Conservation (phyloP, 2,888 invertebrate genomes). For the Synergus gifuensis region DNA sequence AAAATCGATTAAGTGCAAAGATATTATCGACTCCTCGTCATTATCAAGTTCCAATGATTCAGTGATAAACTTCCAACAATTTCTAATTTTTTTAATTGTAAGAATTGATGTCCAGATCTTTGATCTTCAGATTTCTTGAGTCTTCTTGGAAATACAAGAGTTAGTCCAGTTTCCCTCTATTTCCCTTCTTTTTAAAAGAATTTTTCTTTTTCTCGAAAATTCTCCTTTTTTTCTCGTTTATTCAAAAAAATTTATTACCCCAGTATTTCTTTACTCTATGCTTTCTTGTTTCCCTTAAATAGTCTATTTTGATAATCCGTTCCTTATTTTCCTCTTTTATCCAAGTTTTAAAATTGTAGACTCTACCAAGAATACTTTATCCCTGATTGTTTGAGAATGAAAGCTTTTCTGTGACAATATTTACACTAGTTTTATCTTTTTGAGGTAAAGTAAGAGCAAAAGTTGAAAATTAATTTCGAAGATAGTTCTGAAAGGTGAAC, state of each 20-base stretch:
- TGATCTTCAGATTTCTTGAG: background rate
- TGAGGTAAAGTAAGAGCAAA: background rate
- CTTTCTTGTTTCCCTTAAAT: too few relatives aligned
- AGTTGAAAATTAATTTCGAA: slow-evolving; percentile 18
- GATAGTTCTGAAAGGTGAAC: slow-evolving; percentile 8
- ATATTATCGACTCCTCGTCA: background rate
- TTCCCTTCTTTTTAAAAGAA: background rate
- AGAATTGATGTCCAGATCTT: background rate
- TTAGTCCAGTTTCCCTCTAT: background rate
- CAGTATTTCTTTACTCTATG: too few relatives aligned
- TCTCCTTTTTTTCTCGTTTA: too few relatives aligned
- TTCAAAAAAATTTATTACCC: too few relatives aligned
- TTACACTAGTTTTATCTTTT: background rate
- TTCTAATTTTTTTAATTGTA: background rate
- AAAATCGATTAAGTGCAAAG: slow-evolving; percentile 24
- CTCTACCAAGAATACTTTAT: too few relatives aligned
- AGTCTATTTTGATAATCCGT: too few relatives aligned
- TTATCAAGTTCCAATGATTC: slow-evolving; percentile 1
- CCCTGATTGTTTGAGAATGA: background rate
- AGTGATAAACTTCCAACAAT: background rate
- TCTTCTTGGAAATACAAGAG: background rate
- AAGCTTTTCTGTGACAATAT: background rate
- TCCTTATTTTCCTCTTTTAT: too few relatives aligned
- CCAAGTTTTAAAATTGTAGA: too few relatives aligned
- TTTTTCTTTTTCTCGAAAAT: too few relatives aligned